A percentile compares a stretch with the other conserved stretches of the same genome.
Conservation (phyloP, 1,140 invertebrate species). For the Hypsibius dujardini region DNA sequence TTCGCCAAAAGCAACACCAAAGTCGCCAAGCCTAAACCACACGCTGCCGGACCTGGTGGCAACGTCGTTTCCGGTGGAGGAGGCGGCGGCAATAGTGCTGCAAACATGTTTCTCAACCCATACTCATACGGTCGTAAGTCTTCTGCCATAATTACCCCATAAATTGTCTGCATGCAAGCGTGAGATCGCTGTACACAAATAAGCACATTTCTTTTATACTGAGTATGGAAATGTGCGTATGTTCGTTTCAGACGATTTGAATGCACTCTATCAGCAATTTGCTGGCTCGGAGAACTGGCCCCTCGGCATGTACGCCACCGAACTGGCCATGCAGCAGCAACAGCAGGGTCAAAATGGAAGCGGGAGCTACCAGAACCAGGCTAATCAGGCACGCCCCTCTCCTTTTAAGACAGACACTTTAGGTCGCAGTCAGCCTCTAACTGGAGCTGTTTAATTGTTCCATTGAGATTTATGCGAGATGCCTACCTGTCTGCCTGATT, state of each 20-base stretch:
- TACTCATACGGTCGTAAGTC: slow-evolving; percentile 9
- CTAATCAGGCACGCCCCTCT: no score
- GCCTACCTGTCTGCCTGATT: no score
- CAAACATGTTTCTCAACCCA: neutral
- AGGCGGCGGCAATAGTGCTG: no score
- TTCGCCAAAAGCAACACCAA: slow-evolving; percentile 99
- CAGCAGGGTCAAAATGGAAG: neutral
- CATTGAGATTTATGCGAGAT: neutral
- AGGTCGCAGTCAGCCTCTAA: neutral
- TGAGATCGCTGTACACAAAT: neutral
- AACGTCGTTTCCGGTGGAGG: neutral
- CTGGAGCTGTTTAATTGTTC: neutral
- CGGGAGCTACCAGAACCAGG: no score
- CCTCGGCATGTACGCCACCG: no score
- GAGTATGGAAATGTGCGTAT: neutral
- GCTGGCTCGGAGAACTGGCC: no score
- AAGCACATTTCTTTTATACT: neutral
- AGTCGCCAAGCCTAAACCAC: slow-evolving; percentile 95
- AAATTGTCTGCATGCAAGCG: neutral
- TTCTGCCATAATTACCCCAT: no score
- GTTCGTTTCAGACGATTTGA: neutral
- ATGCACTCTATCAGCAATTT: no score
- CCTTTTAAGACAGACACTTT: neutral
- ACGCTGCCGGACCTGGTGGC: slow-evolving; percentile 27
- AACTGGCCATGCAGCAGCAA: neutral